These are phyloP conservation scores for Sebastes nivosus DNA, from an alignment of 2,797 vertebrate species.

Conservation along the genomic window DNA sequence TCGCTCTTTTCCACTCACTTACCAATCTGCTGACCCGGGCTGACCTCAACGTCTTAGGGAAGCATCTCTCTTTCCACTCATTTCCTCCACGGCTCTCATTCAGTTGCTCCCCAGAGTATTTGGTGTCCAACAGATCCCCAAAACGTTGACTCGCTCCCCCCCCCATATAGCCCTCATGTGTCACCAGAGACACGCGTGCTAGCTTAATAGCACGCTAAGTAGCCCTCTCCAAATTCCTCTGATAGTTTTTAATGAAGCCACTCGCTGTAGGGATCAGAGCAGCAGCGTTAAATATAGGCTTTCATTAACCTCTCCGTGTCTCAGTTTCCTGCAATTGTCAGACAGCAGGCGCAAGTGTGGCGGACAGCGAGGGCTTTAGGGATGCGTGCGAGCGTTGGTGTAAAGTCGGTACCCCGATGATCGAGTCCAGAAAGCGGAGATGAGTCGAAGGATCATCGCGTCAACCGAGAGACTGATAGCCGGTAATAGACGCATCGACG, in stretches of 20 bases:
- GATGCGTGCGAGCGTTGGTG: background rate
- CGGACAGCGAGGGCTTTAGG: slow-evolving; percentile 9
- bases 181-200: slow-evolving; percentile 51
- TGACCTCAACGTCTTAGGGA: slow-evolving; percentile 40
- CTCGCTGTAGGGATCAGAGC: slow-evolving; percentile 53
- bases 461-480: slow-evolving; percentile 39
- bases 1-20: slow-evolving; percentile 61
- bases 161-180: slow-evolving; percentile 35
- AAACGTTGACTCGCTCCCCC: slow-evolving; percentile 17
- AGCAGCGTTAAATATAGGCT: slow-evolving; percentile 69
- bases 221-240: slow-evolving; percentile 57
- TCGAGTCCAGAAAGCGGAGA: slow-evolving; percentile 48
- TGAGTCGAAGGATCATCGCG: slow-evolving; percentile 61
- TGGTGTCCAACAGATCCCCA: slow-evolving; percentile 55
- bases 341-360: slow-evolving; percentile 37
- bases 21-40: slow-evolving; percentile 46
- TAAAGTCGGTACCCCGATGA: slow-evolving; percentile 36
- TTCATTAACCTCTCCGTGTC: slow-evolving; percentile 46
- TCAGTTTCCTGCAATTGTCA: slow-evolving; percentile 52
- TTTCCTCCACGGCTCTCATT: slow-evolving; percentile 52
- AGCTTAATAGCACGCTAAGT: slow-evolving; percentile 59
- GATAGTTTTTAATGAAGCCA: slow-evolving; percentile 65
- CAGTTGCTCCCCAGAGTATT: slow-evolving; percentile 40
- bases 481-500: slow-evolving; percentile 35
- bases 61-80: slow-evolving; percentile 56